Evolutionary conservation across 23 tunicate species (phyloP), one percentile per base, ranked within the genome.

Genomic region (Clavelina lepadiformis): DNA sequence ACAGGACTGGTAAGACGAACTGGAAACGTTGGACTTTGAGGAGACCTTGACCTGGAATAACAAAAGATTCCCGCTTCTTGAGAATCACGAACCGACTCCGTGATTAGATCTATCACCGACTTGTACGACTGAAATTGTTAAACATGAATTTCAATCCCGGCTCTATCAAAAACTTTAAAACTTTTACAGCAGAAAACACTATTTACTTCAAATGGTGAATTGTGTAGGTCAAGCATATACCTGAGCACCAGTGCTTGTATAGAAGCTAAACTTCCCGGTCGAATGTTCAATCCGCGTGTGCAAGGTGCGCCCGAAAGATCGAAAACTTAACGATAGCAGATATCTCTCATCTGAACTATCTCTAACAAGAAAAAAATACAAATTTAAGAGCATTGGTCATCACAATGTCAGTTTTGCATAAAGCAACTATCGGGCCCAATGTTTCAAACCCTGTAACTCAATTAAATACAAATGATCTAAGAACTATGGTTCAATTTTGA

Each of bases 221-320:
- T n/a, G n/a, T n/a, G n/a, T n/a, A n/a, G n/a, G n/a, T n/a, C n/a
- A n/a, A n/a, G n/a, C n/a, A n/a, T n/a, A n/a, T 44, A 78, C 85
- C 55, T 69, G 83, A n/a, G 7, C 3, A n/a, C 47, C 30, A 19
- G 41, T 65, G 69, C 79, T 74, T 8, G 66, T 73, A 44, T 87
- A 87, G 67, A 87, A 87, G 41, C 96, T 87, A 51, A 87, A 87
- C 21, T 52, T 84, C 51, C 82, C 83, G 31, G 50, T 36, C n/a
- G 82, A 79, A 72, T 87, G 81, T 61, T 79, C 86, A 30, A 87
- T 87, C 33, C 96, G 57, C 2, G 96, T 87, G 67, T 87, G 96
- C 7, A 87, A 69, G 8, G 96, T 79, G 35, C 96, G 75, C 37
- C 78, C 78, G 32, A 44, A 30, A 5, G 96, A 87, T 4, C 96